phyloP scores from a whole-genome alignment of 2,888 invertebrate genomes.

The Gryllus longicercus region DNA sequence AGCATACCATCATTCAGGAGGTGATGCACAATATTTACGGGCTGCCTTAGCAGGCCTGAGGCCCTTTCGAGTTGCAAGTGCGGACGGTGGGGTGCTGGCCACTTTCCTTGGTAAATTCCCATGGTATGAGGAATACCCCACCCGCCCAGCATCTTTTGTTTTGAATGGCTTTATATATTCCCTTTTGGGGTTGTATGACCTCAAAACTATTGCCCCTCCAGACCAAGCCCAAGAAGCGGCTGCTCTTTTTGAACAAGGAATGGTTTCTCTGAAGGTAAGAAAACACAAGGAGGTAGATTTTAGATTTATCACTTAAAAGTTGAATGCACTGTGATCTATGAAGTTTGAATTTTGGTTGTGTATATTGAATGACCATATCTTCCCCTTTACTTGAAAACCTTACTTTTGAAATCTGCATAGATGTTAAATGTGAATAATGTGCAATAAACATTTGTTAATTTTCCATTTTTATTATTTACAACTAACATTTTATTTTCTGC shows the following conservation, averaged over 20 bases:
- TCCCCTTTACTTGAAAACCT: too few relatives aligned
- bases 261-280: slow-evolving; percentile 69
- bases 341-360: too few relatives aligned
- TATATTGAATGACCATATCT: too few relatives aligned
- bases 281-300: not conserved
- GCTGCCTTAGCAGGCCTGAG: slow-evolving; percentile 78
- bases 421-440: too few relatives aligned
- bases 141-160: slow-evolving; percentile 89
- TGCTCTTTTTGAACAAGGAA: slow-evolving; percentile 76
- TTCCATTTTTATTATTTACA: too few relatives aligned
- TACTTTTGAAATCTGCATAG: too few relatives aligned
- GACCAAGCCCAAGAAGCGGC: slow-evolving; percentile 68
- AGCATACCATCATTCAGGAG: slow-evolving; percentile 79
- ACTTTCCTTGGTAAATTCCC: slow-evolving; percentile 79
- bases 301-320: not conserved
- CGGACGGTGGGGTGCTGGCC: slow-evolving; percentile 78
- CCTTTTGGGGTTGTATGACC: slow-evolving; percentile 90
- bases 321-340: not conserved
- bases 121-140: slow-evolving; percentile 99
- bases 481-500: too few relatives aligned
- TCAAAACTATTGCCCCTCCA: slow-evolving; percentile 74
- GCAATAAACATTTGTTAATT: too few relatives aligned
- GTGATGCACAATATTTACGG: slow-evolving; percentile 70
- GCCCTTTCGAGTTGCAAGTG: slow-evolving; percentile 70
- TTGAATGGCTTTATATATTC: slow-evolving; percentile 99